These are phyloP conservation scores for Spodoptera frugiperda DNA, from an alignment of 1,140 invertebrate genomes.

Conservation along the genomic window DNA sequence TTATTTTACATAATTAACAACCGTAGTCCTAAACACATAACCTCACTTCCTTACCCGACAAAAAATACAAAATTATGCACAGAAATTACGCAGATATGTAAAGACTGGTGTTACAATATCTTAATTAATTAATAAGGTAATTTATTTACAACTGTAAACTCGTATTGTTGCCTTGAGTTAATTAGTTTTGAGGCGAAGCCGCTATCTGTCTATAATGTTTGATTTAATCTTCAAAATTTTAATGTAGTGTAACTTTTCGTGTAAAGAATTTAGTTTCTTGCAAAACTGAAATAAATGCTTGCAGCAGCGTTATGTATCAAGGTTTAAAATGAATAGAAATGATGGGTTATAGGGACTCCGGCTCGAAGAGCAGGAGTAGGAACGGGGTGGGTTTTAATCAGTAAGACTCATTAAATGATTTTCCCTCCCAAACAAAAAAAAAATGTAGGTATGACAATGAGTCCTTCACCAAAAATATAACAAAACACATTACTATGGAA, in stretches of 20 bases:
- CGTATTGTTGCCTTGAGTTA: constrained; percentile 19
- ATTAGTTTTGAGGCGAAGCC: constrained; percentile 2
- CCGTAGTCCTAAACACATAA: too few relatives aligned
- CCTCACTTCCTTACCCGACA: neutral
- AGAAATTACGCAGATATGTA: neutral
- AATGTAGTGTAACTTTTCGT: neutral
- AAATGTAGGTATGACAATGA: too few relatives aligned
- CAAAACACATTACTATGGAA: too few relatives aligned
- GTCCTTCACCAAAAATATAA: too few relatives aligned
- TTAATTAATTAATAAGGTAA: constrained; percentile 17
- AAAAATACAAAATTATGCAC: neutral
- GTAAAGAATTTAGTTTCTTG: neutral
- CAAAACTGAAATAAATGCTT: neutral
- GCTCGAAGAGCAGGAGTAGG: too few relatives aligned
- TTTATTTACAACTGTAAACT: constrained; percentile 8
- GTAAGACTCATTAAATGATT: too few relatives aligned
- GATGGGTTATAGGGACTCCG: too few relatives aligned
- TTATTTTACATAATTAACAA: too few relatives aligned
- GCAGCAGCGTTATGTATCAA: too few relatives aligned
- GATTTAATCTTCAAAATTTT: neutral
- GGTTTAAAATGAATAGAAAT: too few relatives aligned
- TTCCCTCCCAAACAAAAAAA: too few relatives aligned
- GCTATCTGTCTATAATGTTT: constrained; percentile 14
- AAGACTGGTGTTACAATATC: neutral
- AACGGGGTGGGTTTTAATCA: too few relatives aligned